Evolutionary conservation across 2,113 vertebrate species (phyloP).

Genomic region (Eublepharis macularius): DNA sequence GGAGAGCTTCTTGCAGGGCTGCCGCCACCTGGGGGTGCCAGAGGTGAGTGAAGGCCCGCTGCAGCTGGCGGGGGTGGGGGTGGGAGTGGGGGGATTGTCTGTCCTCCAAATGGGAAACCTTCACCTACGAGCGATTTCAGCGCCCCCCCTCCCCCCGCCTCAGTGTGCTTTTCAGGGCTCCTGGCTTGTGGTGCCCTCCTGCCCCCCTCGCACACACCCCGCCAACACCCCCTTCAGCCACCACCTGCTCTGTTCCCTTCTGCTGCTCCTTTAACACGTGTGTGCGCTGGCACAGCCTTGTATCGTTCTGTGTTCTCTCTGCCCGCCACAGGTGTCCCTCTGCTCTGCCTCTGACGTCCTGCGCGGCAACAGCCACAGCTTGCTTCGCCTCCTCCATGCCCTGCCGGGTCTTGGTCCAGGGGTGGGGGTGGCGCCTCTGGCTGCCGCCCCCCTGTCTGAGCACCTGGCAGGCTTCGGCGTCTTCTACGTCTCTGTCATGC

Average conservation of each 20-base stretch:
- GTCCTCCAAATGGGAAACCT: too few species aligned
- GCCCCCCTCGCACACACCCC: not conserved
- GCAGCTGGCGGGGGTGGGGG: not conserved
- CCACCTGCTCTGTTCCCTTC: not conserved
- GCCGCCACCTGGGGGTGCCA: constrained; percentile 84
- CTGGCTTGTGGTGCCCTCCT: not conserved
- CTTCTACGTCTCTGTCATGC: constrained; percentile 85
- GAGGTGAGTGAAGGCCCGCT: constrained; percentile 75
- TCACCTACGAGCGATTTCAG: not conserved
- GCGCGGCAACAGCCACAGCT: constrained; percentile 78
- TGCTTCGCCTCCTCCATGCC: constrained; percentile 78
- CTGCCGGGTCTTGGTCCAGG: constrained; percentile 64
- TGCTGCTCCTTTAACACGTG: constrained; percentile 3
- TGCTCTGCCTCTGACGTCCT: constrained; percentile 85
- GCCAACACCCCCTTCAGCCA: too few species aligned
- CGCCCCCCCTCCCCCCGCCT: not conserved
- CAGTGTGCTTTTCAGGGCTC: too few species aligned
- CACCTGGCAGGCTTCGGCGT: constrained; percentile 82
- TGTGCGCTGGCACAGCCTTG: constrained; percentile 5
- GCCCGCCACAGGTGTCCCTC: constrained; percentile 76
- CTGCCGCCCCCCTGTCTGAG: constrained; percentile 44
- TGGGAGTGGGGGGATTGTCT: rapidly evolving
- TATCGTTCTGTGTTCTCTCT: constrained; percentile 51
- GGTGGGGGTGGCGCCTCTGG: not conserved
- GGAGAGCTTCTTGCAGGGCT: constrained; percentile 87